Conservation (phyloP, 1,140 invertebrate species). For the Calycopis cecrops region DNA sequence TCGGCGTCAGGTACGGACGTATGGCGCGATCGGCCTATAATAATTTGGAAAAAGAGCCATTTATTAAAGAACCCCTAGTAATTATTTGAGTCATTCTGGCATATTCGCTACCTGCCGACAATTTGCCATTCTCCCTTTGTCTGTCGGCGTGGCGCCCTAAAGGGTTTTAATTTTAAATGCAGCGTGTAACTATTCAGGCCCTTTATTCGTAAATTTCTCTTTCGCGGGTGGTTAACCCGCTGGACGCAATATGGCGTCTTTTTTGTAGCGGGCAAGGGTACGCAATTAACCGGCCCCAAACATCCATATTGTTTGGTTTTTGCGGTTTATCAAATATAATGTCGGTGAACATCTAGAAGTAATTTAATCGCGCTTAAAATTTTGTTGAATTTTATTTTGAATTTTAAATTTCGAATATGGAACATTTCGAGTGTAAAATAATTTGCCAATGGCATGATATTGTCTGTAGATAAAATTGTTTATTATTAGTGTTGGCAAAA, state of each 20-base stretch:
- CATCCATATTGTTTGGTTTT: constrained; percentile 48
- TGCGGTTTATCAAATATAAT: constrained; percentile 34
- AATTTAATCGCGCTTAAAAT: constrained; percentile 11
- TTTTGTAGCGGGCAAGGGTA: constrained; percentile 60
- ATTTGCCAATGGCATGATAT: too few relatives aligned
- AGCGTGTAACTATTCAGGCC: constrained; percentile 69
- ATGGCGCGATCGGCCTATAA: constrained; percentile 66
- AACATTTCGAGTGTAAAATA: too few relatives aligned
- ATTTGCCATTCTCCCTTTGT: constrained; percentile 71
- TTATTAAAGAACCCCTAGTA: constrained; percentile 71
- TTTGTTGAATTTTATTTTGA: constrained; percentile 8
- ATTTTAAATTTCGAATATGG: too few relatives aligned
- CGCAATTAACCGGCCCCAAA: constrained; percentile 64
- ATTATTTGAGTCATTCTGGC: constrained; percentile 62
- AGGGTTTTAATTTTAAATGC: constrained; percentile 74
- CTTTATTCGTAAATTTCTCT: constrained; percentile 73
- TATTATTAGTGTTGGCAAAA: too few relatives aligned
- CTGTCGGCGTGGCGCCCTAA: constrained; percentile 73
- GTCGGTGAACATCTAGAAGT: too few relatives aligned
- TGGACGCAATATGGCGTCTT: constrained; percentile 70
- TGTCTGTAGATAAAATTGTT: too few relatives aligned
- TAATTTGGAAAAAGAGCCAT: constrained; percentile 70
- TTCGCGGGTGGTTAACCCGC: constrained; percentile 67
- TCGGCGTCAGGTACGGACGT: constrained; percentile 65
- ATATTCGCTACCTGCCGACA: constrained; percentile 73